Evolutionary conservation across 2,113 vertebrate genomes (phyloP).

Genomic region (Rafetus swinhoei): DNA sequence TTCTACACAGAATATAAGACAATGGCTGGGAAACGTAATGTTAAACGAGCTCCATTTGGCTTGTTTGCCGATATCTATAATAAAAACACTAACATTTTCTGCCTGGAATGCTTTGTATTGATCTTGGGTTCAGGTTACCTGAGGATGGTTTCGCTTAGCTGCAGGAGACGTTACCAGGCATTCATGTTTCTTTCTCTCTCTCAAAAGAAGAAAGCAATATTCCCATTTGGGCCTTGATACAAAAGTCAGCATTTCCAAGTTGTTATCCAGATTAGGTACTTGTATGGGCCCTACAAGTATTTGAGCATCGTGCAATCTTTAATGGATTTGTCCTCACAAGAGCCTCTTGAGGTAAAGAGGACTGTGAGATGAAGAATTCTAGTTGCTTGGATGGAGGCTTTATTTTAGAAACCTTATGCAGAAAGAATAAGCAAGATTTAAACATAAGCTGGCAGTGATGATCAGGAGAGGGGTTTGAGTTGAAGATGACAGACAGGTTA

Average conservation of each 20-base stretch:
- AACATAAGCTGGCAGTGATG: background rate
- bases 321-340: background rate
- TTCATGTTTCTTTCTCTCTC: background rate
- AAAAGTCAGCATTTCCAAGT: background rate
- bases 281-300: background rate
- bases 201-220: background rate
- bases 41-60: rapidly evolving
- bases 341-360: background rate
- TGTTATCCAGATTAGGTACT: background rate
- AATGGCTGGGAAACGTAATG: background rate
- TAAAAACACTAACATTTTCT: background rate
- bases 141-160: background rate
- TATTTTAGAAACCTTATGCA: background rate
- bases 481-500: background rate
- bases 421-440: background rate
- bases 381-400: background rate
- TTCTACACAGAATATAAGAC: background rate
- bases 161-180: background rate
- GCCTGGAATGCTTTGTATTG: background rate
- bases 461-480: background rate
- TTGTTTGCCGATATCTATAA: background rate
- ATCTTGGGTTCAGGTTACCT: background rate
- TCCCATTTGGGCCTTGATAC: background rate
- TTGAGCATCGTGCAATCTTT: background rate
- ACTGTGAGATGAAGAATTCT: background rate